These are phyloP conservation scores for Takifugu bimaculatus DNA, from an alignment of 2,113 vertebrate species.

Conservation along the genomic window DNA sequence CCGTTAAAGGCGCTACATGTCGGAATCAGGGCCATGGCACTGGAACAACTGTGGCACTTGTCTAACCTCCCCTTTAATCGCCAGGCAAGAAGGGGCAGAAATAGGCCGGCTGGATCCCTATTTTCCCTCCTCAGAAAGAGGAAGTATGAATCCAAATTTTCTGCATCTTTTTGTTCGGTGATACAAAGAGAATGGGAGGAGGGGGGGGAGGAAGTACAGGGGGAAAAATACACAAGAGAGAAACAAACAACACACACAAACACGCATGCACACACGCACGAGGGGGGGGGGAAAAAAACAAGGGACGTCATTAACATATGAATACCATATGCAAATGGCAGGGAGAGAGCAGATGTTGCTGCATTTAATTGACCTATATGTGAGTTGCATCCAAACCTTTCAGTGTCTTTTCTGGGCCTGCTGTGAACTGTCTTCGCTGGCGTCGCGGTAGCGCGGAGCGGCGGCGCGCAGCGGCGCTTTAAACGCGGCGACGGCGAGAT, in stretches of 20 bases:
- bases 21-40: slow-evolving; percentile 84
- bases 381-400: slow-evolving; percentile 99
- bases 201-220: slow-evolving; percentile 70
- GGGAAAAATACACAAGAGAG: slow-evolving; percentile 34
- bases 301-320: slow-evolving; percentile 99
- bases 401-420: slow-evolving; percentile 89
- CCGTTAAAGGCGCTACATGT: slow-evolving; percentile 91
- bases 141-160: slow-evolving; percentile 89
- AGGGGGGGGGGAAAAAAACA: slow-evolving; percentile 65
- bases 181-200: slow-evolving; percentile 71
- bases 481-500: slow-evolving; percentile 29
- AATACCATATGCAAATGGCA: slow-evolving; percentile 99
- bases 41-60: slow-evolving; percentile 78
- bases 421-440: slow-evolving; percentile 73
- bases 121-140: slow-evolving; percentile 46
- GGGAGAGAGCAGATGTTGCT: slow-evolving; percentile 99
- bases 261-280: slow-evolving; percentile 41
- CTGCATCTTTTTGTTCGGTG: slow-evolving; percentile 71
- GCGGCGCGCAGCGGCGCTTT: slow-evolving; percentile 27
- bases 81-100: slow-evolving; percentile 86
- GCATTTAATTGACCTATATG: slow-evolving; percentile 99
- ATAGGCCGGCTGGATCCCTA: slow-evolving; percentile 76
- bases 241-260: slow-evolving; percentile 58
- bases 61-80: slow-evolving; percentile 80
- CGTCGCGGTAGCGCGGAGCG: slow-evolving; percentile 39